Percentiles rank a stretch among this genome's conserved stretches.
These are phyloP conservation scores for Drosophila lowei DNA, from an alignment of 1,140 invertebrate species.

Conservation along the genomic window DNA sequence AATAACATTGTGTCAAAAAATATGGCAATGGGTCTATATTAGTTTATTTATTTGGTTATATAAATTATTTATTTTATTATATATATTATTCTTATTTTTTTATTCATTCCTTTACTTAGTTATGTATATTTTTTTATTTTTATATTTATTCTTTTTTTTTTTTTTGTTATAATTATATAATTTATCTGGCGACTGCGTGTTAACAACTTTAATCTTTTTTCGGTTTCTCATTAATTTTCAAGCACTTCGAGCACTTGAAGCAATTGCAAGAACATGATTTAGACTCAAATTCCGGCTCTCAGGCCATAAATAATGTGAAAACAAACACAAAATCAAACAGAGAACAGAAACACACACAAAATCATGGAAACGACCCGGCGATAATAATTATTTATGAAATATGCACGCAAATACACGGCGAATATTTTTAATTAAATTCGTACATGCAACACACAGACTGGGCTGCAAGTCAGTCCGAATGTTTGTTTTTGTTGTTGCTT, in stretches of 20 bases:
- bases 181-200: slow-evolving; percentile 39
- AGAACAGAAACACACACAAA: slow-evolving; percentile 12
- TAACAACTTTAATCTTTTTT: slow-evolving; percentile 53
- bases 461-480: slow-evolving; percentile 10
- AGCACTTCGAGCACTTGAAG: slow-evolving; percentile 29
- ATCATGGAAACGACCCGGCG: slow-evolving; percentile 18
- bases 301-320: slow-evolving; percentile 74
- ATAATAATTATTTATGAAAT: slow-evolving; percentile 80
- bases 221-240: slow-evolving; percentile 52
- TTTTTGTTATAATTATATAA: too few species aligned
- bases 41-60: too few species aligned
- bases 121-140: too few species aligned
- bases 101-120: too few species aligned
- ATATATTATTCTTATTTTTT: too few species aligned
- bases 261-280: slow-evolving; percentile 60
- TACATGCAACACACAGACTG: slow-evolving; percentile 62
- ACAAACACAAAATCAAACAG: slow-evolving; percentile 36
- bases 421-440: slow-evolving; percentile 78
- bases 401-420: slow-evolving; percentile 64
- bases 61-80: too few species aligned
- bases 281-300: slow-evolving; percentile 43
- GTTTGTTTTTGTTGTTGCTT: background rate
- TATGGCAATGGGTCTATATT: too few species aligned
- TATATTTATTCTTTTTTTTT: too few species aligned
- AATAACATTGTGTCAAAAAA: too few species aligned